These are phyloP conservation scores for Albula goreensis DNA, from an alignment of 2,113 vertebrate species.

Conservation along the genomic window DNA sequence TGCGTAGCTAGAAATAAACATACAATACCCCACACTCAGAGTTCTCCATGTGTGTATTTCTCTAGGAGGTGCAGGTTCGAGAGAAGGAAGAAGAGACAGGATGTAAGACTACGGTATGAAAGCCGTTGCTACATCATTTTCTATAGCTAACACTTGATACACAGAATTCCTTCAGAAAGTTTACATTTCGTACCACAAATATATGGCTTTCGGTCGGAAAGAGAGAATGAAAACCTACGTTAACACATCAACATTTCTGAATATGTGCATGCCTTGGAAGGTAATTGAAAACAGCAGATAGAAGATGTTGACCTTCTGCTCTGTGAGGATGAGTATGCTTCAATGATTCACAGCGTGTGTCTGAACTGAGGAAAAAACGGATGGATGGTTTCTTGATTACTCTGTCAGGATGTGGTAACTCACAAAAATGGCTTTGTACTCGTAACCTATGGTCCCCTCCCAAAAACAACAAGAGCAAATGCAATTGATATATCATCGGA, in stretches of 20 bases:
- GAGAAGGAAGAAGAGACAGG: slow-evolving; percentile 49
- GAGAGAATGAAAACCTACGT: not conserved
- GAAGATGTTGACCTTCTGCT: not conserved
- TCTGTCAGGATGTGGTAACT: not conserved
- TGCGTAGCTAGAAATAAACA: slow-evolving; percentile 69
- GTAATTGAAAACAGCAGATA: not conserved
- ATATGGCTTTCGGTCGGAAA: not conserved
- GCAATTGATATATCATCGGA: not conserved
- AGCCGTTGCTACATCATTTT: not conserved
- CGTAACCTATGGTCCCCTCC: not conserved
- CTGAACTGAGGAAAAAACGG: not conserved
- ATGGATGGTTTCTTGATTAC: slow-evolving; percentile 3
- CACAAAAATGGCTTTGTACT: not conserved
- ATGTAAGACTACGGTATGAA: slow-evolving; percentile 28
- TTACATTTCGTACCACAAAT: not conserved
- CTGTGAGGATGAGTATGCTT: slow-evolving; percentile 40
- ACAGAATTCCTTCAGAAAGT: not conserved
- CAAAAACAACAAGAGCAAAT: not conserved
- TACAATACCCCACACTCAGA: slow-evolving; percentile 80
- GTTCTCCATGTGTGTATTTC: slow-evolving; percentile 80
- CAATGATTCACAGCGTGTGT: slow-evolving; percentile 18
- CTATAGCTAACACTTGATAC: not conserved
- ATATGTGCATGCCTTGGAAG: slow-evolving; percentile 7
- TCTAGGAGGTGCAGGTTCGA: slow-evolving; percentile 69
- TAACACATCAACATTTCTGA: slow-evolving; percentile 3